These are phyloP conservation scores for Chloropsis hardwickii DNA, from an alignment of 2,113 vertebrate genomes.

Conservation along the genomic window DNA sequence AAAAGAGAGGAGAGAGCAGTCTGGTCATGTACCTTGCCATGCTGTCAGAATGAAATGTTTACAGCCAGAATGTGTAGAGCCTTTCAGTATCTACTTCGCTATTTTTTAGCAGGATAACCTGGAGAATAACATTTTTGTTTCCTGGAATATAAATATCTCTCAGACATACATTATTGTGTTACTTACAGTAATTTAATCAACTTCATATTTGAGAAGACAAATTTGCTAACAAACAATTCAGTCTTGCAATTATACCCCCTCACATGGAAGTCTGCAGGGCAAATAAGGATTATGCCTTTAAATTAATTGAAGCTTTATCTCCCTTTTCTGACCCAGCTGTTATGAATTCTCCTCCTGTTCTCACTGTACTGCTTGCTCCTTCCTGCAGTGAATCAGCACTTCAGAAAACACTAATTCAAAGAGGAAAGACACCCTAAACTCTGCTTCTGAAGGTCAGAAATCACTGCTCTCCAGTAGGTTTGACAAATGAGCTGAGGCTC, in stretches of 20 bases:
- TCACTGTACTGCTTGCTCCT: conserved; percentile 18
- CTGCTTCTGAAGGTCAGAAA: conserved; percentile 9
- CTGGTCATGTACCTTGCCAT: not conserved
- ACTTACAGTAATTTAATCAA: conserved; percentile 41
- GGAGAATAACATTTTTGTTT: conserved; percentile 29
- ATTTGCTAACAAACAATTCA: conserved; percentile 32
- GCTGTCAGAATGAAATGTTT: not conserved
- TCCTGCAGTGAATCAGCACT: conserved; percentile 57
- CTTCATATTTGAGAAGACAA: conserved; percentile 34
- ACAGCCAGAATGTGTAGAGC: not conserved
- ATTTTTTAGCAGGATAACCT: not conserved
- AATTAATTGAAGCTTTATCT: conserved; percentile 46
- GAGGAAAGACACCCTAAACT: conserved; percentile 42
- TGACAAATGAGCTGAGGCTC: not conserved
- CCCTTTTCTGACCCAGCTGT: conserved; percentile 30
- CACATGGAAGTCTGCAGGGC: not conserved
- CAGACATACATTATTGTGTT: not conserved
- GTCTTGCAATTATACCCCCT: not conserved
- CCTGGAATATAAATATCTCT: not conserved
- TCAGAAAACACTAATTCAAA: conserved; percentile 53
- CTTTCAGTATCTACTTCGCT: not conserved
- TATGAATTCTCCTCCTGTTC: conserved; percentile 45
- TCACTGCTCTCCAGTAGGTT: not conserved
- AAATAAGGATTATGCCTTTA: conserved; percentile 31
- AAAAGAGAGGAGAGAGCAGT: conserved; percentile 17